Base-by-base conservation (phyloP, 1,140 invertebrate species). In the Meloidogyne floridensis region DNA sequence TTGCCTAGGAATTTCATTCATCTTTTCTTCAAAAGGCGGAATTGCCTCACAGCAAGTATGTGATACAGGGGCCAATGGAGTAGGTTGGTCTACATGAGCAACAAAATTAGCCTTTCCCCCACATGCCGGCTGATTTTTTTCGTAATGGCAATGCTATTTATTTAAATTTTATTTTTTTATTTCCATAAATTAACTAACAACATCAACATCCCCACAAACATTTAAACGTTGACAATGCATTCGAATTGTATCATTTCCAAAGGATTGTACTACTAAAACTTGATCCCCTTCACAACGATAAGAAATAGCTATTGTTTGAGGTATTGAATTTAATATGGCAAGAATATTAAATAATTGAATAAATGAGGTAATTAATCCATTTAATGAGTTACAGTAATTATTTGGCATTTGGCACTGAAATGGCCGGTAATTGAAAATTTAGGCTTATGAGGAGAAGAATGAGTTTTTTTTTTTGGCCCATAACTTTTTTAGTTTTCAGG, bases 241-340 rank as follows among this genome's bases (percentile, higher is more conserved):
- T 80, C 88, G 85, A 72, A 89, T 89, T n/a, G 88, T 89, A 73
- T 89, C 89, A 83, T 89, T 89, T 15, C 88, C 88, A 75, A 89
- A 89, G 3, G 72, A 85, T 81, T 89, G 88, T 8, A 89, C 88
- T 20, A 89, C 89, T 11, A 89, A 74, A 20, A 89, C 86, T 59
- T 87, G 85, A 79, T 88, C 82, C 32, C 87, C 84, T 74, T 87
- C 87, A 75, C 86, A 87, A 54, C 86, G 84, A 74, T 87, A 87
- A 8, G 86, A 86, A 47, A 86, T 87, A 32, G 71, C 54, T 13
- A 7, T 47, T 10, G 56, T 15, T n/a, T n/a, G 15, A 18, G 15
- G 15, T 65, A 65, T n/a, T 65, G 59, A 65, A 18, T 65, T 65
- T n/a, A 65, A 47, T 47, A 75, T n/a, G 75, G n/a, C 65, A n/a